These are phyloP conservation scores for Tapirus terrestris DNA, from an alignment of 2,113 vertebrate genomes.

Conservation along the genomic window DNA sequence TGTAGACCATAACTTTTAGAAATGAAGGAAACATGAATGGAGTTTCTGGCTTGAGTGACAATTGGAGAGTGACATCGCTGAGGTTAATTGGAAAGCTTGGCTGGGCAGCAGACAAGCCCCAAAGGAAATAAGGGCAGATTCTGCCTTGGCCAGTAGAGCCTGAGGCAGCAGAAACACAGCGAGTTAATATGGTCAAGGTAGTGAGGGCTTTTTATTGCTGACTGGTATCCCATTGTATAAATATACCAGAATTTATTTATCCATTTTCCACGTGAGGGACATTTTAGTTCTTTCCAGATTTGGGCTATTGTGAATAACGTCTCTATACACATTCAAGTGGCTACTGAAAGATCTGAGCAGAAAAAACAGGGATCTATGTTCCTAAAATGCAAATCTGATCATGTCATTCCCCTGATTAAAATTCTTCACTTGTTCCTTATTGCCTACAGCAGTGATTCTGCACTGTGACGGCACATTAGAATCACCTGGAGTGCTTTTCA, in stretches of 20 bases:
- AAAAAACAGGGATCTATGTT: background rate
- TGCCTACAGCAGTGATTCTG: background rate
- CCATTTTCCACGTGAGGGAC: background rate
- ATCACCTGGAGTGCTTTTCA: background rate
- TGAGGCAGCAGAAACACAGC: background rate
- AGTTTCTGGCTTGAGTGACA: background rate
- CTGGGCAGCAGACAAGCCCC: background rate
- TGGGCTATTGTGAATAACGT: background rate
- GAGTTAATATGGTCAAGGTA: background rate
- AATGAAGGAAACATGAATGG: background rate
- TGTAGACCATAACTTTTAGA: background rate
- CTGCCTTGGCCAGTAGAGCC: background rate
- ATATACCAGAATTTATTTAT: background rate
- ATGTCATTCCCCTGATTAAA: constrained; percentile 27
- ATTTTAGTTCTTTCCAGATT: background rate
- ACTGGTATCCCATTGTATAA: background rate
- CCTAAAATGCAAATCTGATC: constrained; percentile 33
- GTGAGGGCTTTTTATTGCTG: background rate
- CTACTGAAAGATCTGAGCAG: background rate
- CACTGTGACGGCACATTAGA: background rate
- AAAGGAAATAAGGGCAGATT: background rate
- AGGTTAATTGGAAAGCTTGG: background rate
- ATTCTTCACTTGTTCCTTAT: constrained; percentile 28
- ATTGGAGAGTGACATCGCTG: background rate
- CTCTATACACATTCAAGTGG: background rate